These are phyloP conservation scores for Dendrocopos noguchii DNA, from an alignment of 2,113 vertebrate species.

Conservation along the genomic window DNA sequence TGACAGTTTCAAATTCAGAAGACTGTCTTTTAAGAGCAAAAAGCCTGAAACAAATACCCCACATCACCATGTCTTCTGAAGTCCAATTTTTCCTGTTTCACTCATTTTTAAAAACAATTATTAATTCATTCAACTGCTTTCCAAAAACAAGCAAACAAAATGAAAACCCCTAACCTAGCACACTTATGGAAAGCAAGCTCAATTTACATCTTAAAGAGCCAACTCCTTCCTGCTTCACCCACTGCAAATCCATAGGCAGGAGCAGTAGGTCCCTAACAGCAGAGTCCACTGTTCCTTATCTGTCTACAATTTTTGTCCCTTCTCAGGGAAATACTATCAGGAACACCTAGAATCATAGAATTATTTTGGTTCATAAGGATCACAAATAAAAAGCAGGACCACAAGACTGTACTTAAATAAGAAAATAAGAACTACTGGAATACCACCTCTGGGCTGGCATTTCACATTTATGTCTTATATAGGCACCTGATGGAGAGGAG, in stretches of 20 bases:
- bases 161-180: background rate
- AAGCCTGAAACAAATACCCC: background rate
- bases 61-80: background rate
- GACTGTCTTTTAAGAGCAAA: background rate
- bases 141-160: background rate
- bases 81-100: background rate
- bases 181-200: background rate
- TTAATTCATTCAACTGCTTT: background rate
- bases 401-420: background rate
- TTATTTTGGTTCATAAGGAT: accelerated
- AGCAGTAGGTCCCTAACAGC: background rate
- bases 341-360: background rate
- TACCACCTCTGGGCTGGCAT: background rate
- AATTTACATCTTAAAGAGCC: background rate
- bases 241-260: background rate
- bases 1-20: background rate
- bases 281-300: background rate
- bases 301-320: background rate
- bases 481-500: background rate
- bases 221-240: background rate
- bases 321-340: background rate
- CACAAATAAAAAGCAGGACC: background rate
- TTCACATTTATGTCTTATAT: background rate
- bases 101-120: background rate
- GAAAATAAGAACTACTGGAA: background rate